A percentile compares a stretch with the other conserved stretches of the same genome.
phyloP scores from a whole-genome alignment of 2,113 vertebrate species.

The Apeltes quadracus region DNA sequence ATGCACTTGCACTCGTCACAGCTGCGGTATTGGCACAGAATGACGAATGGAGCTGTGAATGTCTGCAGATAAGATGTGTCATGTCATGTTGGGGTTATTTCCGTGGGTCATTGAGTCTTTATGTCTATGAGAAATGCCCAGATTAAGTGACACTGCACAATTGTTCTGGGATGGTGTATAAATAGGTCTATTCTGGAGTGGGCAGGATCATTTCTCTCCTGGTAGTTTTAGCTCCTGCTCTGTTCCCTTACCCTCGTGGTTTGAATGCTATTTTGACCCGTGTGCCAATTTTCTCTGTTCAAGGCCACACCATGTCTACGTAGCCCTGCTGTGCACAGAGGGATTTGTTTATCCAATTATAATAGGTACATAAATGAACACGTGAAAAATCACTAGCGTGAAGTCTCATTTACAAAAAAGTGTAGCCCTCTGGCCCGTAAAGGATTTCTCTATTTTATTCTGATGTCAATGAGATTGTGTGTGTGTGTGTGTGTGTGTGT shows the following conservation, averaged over 20 bases:
- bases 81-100: slow-evolving; percentile 11
- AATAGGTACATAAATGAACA: slow-evolving; percentile 6
- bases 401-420: neutral
- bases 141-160: slow-evolving; percentile 60
- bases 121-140: slow-evolving; percentile 35
- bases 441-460: neutral
- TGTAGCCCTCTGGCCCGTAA: neutral
- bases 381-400: neutral
- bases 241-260: slow-evolving; percentile 72
- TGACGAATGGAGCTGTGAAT: neutral
- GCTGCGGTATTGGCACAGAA: slow-evolving; percentile 14
- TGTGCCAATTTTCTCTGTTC: slow-evolving; percentile 74
- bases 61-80: slow-evolving; percentile 14
- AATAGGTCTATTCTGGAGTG: slow-evolving; percentile 62
- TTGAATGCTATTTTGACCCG: slow-evolving; percentile 80
- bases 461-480: neutral
- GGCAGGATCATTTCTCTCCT: slow-evolving; percentile 46
- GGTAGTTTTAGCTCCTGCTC: slow-evolving; percentile 57
- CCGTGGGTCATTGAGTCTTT: slow-evolving; percentile 47
- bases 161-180: slow-evolving; percentile 60
- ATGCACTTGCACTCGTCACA: slow-evolving; percentile 2
- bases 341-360: slow-evolving; percentile 21
- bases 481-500: too few species aligned
- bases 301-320: slow-evolving; percentile 49
- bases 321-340: slow-evolving; percentile 28